Percentiles rank a stretch among this genome's conserved stretches.
These are phyloP conservation scores for Bothrops jararaca DNA, from an alignment of 2,113 vertebrate species.

Conservation along the genomic window DNA sequence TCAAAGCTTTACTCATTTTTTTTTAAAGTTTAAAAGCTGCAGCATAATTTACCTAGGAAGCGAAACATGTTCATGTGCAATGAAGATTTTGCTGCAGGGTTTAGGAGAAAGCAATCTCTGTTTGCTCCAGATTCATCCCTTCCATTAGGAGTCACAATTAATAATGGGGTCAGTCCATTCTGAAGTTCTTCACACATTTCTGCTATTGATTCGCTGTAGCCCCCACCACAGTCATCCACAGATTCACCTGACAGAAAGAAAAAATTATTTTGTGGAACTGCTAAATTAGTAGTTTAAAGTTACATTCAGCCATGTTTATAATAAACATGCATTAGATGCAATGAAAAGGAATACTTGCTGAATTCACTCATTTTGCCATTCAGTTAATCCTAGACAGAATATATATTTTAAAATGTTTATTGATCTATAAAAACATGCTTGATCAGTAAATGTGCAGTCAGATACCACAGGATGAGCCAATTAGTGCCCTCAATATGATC, in stretches of 20 bases:
- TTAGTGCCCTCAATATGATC: background rate
- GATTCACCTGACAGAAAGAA: slow-evolving; percentile 82
- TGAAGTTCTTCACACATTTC: slow-evolving; percentile 99
- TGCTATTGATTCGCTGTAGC: slow-evolving; percentile 97
- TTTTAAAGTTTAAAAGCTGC: background rate
- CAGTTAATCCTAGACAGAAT: background rate
- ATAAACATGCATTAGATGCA: background rate
- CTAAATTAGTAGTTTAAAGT: background rate
- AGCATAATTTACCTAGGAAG: slow-evolving; percentile 85
- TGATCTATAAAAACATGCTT: background rate
- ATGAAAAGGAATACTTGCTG: background rate
- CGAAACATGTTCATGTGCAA: slow-evolving; percentile 98
- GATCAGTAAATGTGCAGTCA: background rate
- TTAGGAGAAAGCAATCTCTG: slow-evolving; percentile 94
- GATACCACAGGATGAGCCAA: background rate
- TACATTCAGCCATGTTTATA: background rate
- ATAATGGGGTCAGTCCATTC: slow-evolving; percentile 92
- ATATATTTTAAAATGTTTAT: background rate
- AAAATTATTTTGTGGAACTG: background rate
- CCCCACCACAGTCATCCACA: slow-evolving; percentile 96
- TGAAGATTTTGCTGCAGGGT: slow-evolving; percentile 86
- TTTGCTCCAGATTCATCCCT: slow-evolving; percentile 97
- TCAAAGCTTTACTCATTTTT: background rate
- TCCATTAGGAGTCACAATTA: slow-evolving; percentile 96
- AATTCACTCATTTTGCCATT: rapidly evolving